Base-by-base conservation (phyloP, 2,113 vertebrate genomes). In the Mohoua ochrocephala region DNA sequence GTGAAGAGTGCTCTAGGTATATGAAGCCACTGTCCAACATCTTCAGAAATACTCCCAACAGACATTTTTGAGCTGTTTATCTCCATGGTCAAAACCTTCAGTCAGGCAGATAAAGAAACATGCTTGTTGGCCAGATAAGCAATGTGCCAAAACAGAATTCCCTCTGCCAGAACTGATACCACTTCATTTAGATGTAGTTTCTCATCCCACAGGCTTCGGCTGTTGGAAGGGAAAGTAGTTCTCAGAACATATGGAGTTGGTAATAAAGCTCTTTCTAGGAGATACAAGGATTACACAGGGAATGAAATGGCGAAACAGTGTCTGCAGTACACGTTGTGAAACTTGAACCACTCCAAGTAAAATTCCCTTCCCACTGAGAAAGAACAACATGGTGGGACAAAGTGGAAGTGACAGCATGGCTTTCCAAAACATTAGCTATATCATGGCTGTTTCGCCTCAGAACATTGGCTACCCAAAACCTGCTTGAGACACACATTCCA, bases 251-350 rank as follows among this genome's bases (percentile, higher is more conserved):
- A 96, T 89, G 94, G 94, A 91, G 75, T 63, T 93, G 91, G 89
- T 95, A 95, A 96, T 94, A 93, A 87, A 93, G 89, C 74, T 83
- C 94, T 39, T 96, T 93, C 93, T 93, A 94, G 91, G 94, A 96
- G 96, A 91, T 88, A 90, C 78, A 95, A 68, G 88, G 65, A 93
- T 91, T 95, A 85, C 81, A 82, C 57, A 82, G 74, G 77, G 92
- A 97, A 93, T 41, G 27, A 94, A 87, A 95, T 53, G 88, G 88
- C 0, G 9, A 93, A 94, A 90, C 84, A 89, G 84, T 30, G 67
- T 73, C 95, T 96, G 82, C 74, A 87, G 53, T 41, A 90, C 70
- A 68, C 0, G 0, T 19, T 73, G 70, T 73, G 93, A 88, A 70
- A 76, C 91, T 83, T 80, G 45, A 92, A 88, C 49, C 30, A 44